Evolutionary conservation across 35 echinoderm and acorn worm genomes (phyloP).

Genomic region (Heliocidaris tuberculata): DNA sequence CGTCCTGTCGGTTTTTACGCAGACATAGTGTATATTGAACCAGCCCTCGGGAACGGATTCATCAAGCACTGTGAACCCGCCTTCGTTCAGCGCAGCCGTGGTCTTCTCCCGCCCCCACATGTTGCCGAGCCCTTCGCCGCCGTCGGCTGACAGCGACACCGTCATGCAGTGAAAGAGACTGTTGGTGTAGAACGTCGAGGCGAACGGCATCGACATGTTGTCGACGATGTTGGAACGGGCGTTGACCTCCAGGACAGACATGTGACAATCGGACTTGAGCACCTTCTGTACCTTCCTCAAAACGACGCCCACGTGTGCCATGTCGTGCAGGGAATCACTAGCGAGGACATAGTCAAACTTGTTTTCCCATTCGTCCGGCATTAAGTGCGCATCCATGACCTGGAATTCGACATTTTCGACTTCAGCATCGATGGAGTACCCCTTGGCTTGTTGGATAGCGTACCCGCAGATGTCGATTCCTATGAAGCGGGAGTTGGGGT

Average conservation of each 20-base stretch:
- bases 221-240: slow-evolving; percentile 76
- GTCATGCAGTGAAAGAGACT: slow-evolving; percentile 97
- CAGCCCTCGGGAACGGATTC: slow-evolving; percentile 65
- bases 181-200: slow-evolving; percentile 94
- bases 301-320: slow-evolving; percentile 77
- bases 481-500: slow-evolving; percentile 71
- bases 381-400: slow-evolving; percentile 77
- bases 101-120: slow-evolving; percentile 90
- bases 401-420: slow-evolving; percentile 73
- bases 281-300: slow-evolving; percentile 66
- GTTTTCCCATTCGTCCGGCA: slow-evolving; percentile 74
- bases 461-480: slow-evolving; percentile 75
- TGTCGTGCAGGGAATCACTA: slow-evolving; percentile 92
- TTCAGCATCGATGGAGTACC: slow-evolving; percentile 18
- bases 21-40: slow-evolving; percentile 95
- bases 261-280: slow-evolving; percentile 59
- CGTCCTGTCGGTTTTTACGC: slow-evolving; percentile 42
- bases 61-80: slow-evolving; percentile 64
- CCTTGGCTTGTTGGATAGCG: slow-evolving; percentile 63
- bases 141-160: slow-evolving; percentile 64
- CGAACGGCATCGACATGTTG: slow-evolving; percentile 88
- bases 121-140: slow-evolving; percentile 79
- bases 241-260: slow-evolving; percentile 93
- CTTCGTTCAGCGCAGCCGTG: slow-evolving; percentile 47
- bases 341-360: slow-evolving; percentile 80